A percentile compares a stretch with the other conserved stretches of the same genome.
Conservation (phyloP, 1,140 invertebrate species). For the Drosophila littoralis region DNA sequence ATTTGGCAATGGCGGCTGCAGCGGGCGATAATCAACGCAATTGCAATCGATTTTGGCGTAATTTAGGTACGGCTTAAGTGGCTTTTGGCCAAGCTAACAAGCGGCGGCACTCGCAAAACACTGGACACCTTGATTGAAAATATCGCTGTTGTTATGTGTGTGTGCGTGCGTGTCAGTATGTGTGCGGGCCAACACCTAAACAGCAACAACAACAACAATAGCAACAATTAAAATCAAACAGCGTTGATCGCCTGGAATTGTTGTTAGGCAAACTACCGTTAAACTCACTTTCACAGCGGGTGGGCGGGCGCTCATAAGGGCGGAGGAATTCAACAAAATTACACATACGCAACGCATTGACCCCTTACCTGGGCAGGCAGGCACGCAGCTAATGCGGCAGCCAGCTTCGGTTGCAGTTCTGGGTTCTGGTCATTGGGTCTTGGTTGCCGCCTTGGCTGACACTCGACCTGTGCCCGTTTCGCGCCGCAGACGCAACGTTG, state of each 20-base stretch:
- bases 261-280: constrained; percentile 81
- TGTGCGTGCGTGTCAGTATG: constrained; percentile 18
- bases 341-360: constrained; percentile 43
- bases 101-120: constrained; percentile 8
- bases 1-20: constrained; percentile 64
- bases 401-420: constrained; percentile 19
- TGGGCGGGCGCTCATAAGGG: not conserved
- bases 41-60: constrained; percentile 82
- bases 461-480: constrained; percentile 67
- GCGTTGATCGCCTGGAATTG: constrained; percentile 64
- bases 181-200: constrained; percentile 53
- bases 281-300: constrained; percentile 80
- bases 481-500: constrained; percentile 36
- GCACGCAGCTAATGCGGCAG: not conserved
- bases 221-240: constrained; percentile 79
- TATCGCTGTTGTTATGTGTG: not conserved
- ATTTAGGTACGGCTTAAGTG: constrained; percentile 80
- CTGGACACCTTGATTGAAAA: constrained; percentile 49
- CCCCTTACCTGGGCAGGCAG: constrained; percentile 8
- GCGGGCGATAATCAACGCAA: constrained; percentile 78
- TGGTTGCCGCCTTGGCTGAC: constrained; percentile 66
- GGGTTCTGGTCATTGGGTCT: constrained; percentile 17
- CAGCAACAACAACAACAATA: constrained; percentile 41
- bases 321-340: constrained; percentile 16
- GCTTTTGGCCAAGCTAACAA: constrained; percentile 52